phyloP scores from a whole-genome alignment of 2,797 vertebrate genomes.

The Arremon brunneinucha region DNA sequence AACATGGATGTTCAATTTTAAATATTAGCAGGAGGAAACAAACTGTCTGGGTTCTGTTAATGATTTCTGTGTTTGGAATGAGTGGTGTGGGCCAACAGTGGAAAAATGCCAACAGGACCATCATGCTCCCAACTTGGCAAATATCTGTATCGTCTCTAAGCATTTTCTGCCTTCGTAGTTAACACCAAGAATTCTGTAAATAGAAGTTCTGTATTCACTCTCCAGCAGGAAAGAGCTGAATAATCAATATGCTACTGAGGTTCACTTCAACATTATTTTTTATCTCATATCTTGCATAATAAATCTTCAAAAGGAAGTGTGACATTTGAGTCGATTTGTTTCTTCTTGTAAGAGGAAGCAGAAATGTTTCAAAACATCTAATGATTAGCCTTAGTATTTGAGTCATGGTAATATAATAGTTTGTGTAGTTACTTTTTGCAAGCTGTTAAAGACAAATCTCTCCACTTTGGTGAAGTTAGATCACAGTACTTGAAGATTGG shows the following conservation, averaged over 20 bases:
- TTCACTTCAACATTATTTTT: neutral
- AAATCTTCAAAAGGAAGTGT: neutral
- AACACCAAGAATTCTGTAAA: constrained; percentile 10
- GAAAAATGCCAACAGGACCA: constrained; percentile 22
- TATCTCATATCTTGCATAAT: neutral
- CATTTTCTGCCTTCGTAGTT: neutral
- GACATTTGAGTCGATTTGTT: neutral
- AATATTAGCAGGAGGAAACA: constrained; percentile 47
- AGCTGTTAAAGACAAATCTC: neutral
- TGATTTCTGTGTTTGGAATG: constrained; percentile 48
- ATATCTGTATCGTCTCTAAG: neutral
- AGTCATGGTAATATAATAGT: neutral
- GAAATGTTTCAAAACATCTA: neutral
- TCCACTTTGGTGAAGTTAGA: neutral
- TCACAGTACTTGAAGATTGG: neutral
- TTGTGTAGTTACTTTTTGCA: neutral
- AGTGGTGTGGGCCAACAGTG: constrained; percentile 22
- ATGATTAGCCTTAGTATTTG: neutral
- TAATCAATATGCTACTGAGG: neutral
- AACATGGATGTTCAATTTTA: constrained; percentile 53
- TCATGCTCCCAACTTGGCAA: constrained; percentile 26
- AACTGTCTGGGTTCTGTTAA: constrained; percentile 61
- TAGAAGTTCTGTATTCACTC: neutral
- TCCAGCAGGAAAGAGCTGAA: neutral
- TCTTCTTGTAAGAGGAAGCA: neutral